These are phyloP conservation scores for Eurystomus glaucurus DNA, from an alignment of 2,797 vertebrate species.

Conservation along the genomic window DNA sequence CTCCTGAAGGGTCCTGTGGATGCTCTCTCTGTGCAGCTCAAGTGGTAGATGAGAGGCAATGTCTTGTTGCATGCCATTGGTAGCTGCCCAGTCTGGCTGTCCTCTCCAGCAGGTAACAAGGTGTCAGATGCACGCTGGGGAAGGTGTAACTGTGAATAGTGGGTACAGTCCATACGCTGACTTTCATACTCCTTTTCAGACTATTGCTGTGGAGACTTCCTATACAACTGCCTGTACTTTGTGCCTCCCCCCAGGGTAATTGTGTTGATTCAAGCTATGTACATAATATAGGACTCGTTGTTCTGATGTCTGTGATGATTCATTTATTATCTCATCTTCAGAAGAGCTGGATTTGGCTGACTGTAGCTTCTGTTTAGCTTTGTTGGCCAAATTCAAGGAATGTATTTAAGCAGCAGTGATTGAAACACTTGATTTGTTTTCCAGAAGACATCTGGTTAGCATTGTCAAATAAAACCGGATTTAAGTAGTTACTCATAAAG, in stretches of 20 bases:
- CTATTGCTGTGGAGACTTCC: background rate
- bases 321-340: constrained; percentile 71
- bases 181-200: background rate
- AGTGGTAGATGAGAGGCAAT: background rate
- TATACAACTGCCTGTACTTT: background rate
- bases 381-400: constrained; percentile 59
- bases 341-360: constrained; percentile 52
- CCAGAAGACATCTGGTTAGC: constrained; percentile 65
- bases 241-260: background rate
- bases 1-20: background rate
- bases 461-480: constrained; percentile 64
- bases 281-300: constrained; percentile 23
- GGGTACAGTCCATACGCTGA: accelerated
- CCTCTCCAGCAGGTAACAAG: background rate
- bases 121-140: accelerated
- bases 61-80: background rate
- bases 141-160: background rate
- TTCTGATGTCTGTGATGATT: constrained; percentile 38
- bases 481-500: constrained; percentile 65
- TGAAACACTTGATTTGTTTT: constrained; percentile 64
- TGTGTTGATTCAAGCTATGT: constrained; percentile 41
- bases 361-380: constrained; percentile 63
- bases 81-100: background rate
- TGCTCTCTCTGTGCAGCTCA: background rate
- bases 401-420: constrained; percentile 67